A percentile compares a stretch with the other conserved stretches of the same genome.
Conservation (phyloP, 1,140 invertebrate species). For the Rhagoletis zephyria region DNA sequence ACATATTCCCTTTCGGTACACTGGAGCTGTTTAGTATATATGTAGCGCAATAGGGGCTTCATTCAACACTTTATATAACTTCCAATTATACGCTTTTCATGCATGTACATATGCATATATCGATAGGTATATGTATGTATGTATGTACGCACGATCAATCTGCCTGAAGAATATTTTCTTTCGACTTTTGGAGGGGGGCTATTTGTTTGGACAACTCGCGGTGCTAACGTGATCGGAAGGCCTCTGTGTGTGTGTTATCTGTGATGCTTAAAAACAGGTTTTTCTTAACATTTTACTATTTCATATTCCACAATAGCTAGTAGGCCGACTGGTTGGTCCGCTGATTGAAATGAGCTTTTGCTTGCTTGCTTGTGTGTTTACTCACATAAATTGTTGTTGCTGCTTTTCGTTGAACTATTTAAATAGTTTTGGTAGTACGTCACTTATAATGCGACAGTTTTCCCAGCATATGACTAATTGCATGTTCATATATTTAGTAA, state of each 20-base stretch:
- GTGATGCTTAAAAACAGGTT: slow-evolving; percentile 20
- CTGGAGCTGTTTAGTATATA: no score
- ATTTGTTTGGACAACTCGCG: neutral
- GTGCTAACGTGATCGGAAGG: neutral
- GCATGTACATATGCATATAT: no score
- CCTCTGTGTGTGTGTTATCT: neutral
- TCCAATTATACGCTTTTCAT: no score
- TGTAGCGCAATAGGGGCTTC: no score
- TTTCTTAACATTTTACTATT: slow-evolving; percentile 1
- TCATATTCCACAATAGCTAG: slow-evolving; percentile 17
- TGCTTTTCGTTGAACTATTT: neutral
- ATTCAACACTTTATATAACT: no score
- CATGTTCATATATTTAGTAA: neutral
- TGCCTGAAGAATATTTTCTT: no score
- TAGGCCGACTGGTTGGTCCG: slow-evolving; percentile 17
- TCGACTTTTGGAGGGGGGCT: neutral
- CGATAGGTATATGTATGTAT: no score
- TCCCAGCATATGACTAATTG: neutral
- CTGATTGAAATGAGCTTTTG: slow-evolving; percentile 14
- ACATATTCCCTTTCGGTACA: no score
- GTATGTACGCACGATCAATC: no score
- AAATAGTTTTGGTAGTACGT: neutral
- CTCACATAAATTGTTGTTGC: neutral
- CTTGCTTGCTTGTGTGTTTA: neutral
- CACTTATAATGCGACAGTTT: neutral